Evolutionary conservation across 2,113 vertebrate species (phyloP), one percentile per base, ranked within the genome.

Genomic region (Aplodontia rufa): DNA sequence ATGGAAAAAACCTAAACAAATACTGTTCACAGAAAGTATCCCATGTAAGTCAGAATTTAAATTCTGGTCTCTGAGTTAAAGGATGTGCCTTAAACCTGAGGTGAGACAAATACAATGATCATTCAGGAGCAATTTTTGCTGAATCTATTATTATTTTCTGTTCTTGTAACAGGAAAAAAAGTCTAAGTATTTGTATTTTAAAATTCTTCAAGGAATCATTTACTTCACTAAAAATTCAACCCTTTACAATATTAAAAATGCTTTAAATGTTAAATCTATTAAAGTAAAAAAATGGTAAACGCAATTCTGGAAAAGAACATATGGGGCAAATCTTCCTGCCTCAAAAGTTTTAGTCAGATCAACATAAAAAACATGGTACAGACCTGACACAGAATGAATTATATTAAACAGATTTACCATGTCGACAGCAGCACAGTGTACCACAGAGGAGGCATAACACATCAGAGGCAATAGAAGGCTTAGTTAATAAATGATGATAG

Each of bases 151-250:
- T 1, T 87, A 1, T 6, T 12, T 71, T 4, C n/a, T 71, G 32
- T 93, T 90, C 49, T 19, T 81, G 16, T 17, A 87, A 90, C 16
- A 90, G 60, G 53, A 93, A 86, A 58, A 58, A 26, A 82, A 90
- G 22, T 3, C 75, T 72, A 69, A 91, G 3, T 28, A 8, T 66
- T 80, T 80, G 13, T 9, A n/a, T 81, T 91, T 42, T n/a, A n/a
- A 45, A 81, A 71, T 69, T 71, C 28, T 90, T 90, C n/a, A 79
- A 53, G n/a, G 8, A 40, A 79, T 79, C 42, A 68, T 68, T 51
- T 78, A 89, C 32, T 35, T 87, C 53, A 60, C 55, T 78, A 53
- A 76, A 64, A 19, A 69, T 40, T 80, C n/a, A 68, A 51, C 3
- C 35, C 58, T 66, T 51, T 80, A 69, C 8, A 58, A 79, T 24